Percentiles rank a stretch among this genome's conserved stretches.
These are phyloP conservation scores for Oophaga pumilio DNA, from an alignment of 2,113 vertebrate species.

Conservation along the genomic window DNA sequence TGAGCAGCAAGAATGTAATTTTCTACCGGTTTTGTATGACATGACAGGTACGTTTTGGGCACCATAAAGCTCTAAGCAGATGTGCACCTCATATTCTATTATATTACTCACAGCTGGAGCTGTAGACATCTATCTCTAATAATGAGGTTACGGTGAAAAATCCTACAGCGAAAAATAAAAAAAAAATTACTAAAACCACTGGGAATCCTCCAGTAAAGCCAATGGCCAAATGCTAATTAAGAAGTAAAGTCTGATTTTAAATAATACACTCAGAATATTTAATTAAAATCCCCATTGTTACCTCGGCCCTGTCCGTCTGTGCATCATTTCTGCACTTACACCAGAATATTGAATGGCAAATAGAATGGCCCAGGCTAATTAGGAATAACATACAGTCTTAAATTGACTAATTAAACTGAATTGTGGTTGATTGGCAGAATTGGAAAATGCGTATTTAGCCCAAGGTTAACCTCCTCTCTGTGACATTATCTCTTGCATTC, in stretches of 20 bases:
- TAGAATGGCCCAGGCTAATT: not conserved
- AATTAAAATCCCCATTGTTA: conserved; percentile 2
- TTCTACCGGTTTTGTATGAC: no score
- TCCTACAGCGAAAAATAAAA: not conserved
- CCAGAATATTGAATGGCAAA: no score
- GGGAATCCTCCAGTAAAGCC: conserved; percentile 10
- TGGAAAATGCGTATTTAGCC: not conserved
- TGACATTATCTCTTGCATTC: not conserved
- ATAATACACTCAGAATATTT: not conserved
- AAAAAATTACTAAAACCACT: not conserved
- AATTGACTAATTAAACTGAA: not conserved
- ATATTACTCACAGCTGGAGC: conserved; percentile 4
- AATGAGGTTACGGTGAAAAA: not conserved
- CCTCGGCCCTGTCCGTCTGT: not conserved
- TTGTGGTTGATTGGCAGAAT: not conserved
- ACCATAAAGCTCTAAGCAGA: not conserved
- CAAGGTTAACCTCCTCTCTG: not conserved
- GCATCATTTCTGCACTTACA: not conserved
- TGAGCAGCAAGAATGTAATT: no score
- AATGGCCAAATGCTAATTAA: conserved; percentile 26
- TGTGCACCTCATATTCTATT: not conserved
- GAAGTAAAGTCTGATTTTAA: not conserved
- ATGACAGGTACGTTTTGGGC: not conserved
- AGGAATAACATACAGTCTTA: not conserved
- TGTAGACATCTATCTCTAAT: not conserved